Base-by-base conservation (phyloP, 2,888 invertebrate species). In the Eupithecia subumbrata region DNA sequence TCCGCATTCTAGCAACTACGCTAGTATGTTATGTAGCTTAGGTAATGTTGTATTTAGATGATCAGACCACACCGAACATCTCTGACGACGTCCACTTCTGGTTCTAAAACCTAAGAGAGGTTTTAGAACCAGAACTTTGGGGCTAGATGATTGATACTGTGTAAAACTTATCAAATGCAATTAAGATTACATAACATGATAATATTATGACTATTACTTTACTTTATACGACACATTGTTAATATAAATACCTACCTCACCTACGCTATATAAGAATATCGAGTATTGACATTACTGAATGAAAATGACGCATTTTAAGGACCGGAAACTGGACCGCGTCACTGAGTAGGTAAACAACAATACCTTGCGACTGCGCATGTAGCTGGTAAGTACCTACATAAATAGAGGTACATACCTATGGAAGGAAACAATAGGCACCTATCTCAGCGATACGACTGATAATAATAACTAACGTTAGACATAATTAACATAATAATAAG, bases 321-420 rank as follows among this genome's bases (percentile, higher is more conserved):
- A 30, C 14, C 71, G 30, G 69, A 34, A 52, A 69, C 5, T 18
- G 34, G 9, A 64, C 52, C 56, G n/a, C 69, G 69, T 52, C 52
- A 69, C 12, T 37, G 34, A 52, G n/a, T 52, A 37, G n/a, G 34
- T 52, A 69, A 69, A 45, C 37, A 69, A 69, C 34, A 69, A 69
- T 52, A 69, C 56, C 18, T 30, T 52, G 34, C 48, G 69, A 18
- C 64, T 60, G 60, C 60, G 60, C 60, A 56, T 25, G 18, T 64
- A 64, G 64, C 30, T 16, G 64, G 34, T 63, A 63, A 63, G 30
- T 63, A n/a, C n/a, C n/a, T n/a, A 63, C 63, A 63, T 63, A n/a
- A 52, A 52, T 52, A 34, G 34, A 64, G 64, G 45, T 37, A 52
- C 14, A 9, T 37, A 48, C 30, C 25, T 48, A 60, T 60, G 60